These are phyloP conservation scores for Parnassius apollo DNA, from an alignment of 2,888 invertebrate species.

Conservation along the genomic window DNA sequence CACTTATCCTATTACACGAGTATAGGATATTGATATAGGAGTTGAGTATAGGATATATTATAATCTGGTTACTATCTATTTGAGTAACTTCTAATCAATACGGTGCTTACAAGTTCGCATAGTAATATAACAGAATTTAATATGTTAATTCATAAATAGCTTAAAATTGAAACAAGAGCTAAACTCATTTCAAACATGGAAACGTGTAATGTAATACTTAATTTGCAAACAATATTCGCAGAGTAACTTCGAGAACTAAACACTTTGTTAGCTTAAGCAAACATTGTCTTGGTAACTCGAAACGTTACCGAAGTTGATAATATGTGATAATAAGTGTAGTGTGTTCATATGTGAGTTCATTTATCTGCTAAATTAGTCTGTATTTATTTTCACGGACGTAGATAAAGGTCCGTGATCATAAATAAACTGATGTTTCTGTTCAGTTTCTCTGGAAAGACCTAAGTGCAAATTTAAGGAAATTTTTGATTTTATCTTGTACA, in stretches of 20 bases:
- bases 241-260: constrained; percentile 49
- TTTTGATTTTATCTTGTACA: constrained; percentile 10
- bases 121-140: constrained; percentile 29
- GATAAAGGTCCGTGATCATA: constrained; percentile 1
- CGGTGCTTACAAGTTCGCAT: too few relatives aligned
- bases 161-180: constrained; percentile 42
- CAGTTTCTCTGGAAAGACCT: neutral
- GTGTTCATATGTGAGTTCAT: constrained; percentile 17
- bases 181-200: constrained; percentile 49
- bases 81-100: too few relatives aligned
- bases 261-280: constrained; percentile 58
- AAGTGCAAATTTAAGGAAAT: constrained; percentile 4
- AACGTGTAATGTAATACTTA: constrained; percentile 62
- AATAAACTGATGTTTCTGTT: neutral
- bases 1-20: too few relatives aligned
- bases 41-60: too few relatives aligned
- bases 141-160: constrained; percentile 8
- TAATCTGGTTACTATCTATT: too few relatives aligned
- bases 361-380: constrained; percentile 8
- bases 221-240: constrained; percentile 56
- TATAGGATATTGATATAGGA: too few relatives aligned
- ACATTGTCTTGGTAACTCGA: constrained; percentile 36
- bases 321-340: constrained; percentile 17
- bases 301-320: constrained; percentile 22
- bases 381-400: constrained; percentile 13